phyloP scores from a whole-genome alignment of 2,888 invertebrate genomes.

The Drosophila dives region DNA sequence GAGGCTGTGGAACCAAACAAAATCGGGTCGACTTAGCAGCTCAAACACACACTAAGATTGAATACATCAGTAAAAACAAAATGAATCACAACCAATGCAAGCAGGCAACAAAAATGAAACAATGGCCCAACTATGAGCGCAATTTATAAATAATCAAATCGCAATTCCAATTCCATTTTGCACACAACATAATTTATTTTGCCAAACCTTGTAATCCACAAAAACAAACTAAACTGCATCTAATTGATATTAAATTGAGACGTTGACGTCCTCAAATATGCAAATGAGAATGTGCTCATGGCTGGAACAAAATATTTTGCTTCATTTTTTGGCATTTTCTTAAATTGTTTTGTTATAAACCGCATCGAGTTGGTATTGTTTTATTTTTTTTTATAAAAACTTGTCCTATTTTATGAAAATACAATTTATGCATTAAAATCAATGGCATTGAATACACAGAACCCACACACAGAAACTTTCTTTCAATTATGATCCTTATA shows the following conservation, averaged over 20 bases:
- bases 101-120: conserved; percentile 28
- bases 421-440: conserved; percentile 36
- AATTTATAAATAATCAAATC: conserved; percentile 27
- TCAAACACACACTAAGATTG: conserved; percentile 5
- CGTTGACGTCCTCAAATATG: conserved; percentile 6
- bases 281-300: conserved; percentile 31
- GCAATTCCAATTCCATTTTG: not conserved
- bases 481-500: conserved; percentile 41
- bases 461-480: conserved; percentile 40
- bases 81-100: conserved; percentile 28
- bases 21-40: conserved; percentile 57
- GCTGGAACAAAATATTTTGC: conserved; percentile 26
- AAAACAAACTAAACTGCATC: conserved; percentile 5
- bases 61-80: not conserved
- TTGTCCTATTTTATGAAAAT: conserved; percentile 47
- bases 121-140: conserved; percentile 42
- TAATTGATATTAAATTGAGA: conserved; percentile 30
- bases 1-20: conserved; percentile 76
- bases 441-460: conserved; percentile 52
- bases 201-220: conserved; percentile 3
- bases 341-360: conserved; percentile 38
- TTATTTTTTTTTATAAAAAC: conserved; percentile 18
- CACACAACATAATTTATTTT: not conserved
- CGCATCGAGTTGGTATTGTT: conserved; percentile 34
- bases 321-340: conserved; percentile 45